phyloP scores from a whole-genome alignment of 2,888 invertebrate genomes.

The Baronia brevicornis region DNA sequence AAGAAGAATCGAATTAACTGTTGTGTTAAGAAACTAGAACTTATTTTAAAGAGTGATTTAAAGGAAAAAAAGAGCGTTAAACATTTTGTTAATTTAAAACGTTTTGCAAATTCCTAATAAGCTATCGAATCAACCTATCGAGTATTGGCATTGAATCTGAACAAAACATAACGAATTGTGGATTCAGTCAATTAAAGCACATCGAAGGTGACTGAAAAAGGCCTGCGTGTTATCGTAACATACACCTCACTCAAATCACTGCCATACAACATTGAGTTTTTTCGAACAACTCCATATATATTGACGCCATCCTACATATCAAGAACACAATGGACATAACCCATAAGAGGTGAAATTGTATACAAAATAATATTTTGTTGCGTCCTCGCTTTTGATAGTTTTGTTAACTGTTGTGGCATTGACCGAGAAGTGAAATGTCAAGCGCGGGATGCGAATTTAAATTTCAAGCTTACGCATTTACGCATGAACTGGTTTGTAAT shows the following conservation, averaged over 20 bases:
- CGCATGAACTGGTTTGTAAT: too few relatives aligned
- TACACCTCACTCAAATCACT: slow-evolving; percentile 25
- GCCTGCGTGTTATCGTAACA: slow-evolving; percentile 22
- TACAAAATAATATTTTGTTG: slow-evolving; percentile 26
- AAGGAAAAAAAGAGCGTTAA: too few relatives aligned
- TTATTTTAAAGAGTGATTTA: too few relatives aligned
- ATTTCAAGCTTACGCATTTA: too few relatives aligned
- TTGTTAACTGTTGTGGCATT: slow-evolving; percentile 19
- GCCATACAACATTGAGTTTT: slow-evolving; percentile 28
- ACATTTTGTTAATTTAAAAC: too few relatives aligned
- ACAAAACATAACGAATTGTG: slow-evolving; percentile 16
- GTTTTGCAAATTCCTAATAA: neutral
- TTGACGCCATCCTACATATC: slow-evolving; percentile 27
- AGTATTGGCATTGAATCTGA: slow-evolving; percentile 26
- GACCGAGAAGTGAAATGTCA: slow-evolving; percentile 11
- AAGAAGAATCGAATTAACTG: too few relatives aligned
- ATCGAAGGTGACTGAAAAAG: slow-evolving; percentile 23
- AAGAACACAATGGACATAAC: slow-evolving; percentile 27
- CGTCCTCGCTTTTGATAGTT: slow-evolving; percentile 20
- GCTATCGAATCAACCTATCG: neutral
- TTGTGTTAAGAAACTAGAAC: too few relatives aligned
- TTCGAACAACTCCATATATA: slow-evolving; percentile 26
- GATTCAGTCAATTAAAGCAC: slow-evolving; percentile 22
- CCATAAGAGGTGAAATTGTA: slow-evolving; percentile 28
- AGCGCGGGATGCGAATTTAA: slow-evolving; percentile 16